A percentile compares a stretch with the other conserved stretches of the same genome.
Evolutionary conservation across 2,113 vertebrate genomes (phyloP).

Genomic region (Pelvicachromis taeniatus): DNA sequence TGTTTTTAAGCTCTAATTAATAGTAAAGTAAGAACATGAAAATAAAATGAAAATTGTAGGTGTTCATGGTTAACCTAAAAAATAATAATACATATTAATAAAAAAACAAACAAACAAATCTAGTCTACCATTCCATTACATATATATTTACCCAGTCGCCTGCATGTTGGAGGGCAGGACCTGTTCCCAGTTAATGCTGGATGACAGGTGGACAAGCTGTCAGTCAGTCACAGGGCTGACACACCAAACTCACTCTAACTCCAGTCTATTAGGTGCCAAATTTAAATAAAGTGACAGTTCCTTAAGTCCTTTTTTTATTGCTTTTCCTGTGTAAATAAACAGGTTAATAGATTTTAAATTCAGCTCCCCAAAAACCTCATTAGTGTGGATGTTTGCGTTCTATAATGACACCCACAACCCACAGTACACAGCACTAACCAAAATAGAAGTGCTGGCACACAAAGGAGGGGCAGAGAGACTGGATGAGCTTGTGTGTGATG

Average conservation of each 20-base stretch:
- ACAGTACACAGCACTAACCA: slow-evolving; percentile 20
- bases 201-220: not conserved
- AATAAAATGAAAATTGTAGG: not conserved
- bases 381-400: slow-evolving; percentile 17
- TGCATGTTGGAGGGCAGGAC: not conserved
- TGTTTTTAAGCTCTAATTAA: not conserved
- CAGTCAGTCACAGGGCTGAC: not conserved
- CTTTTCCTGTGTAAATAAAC: slow-evolving; percentile 16
- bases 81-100: not conserved
- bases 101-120: not conserved
- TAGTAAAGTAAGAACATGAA: not conserved
- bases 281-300: slow-evolving; percentile 3
- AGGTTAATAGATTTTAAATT: slow-evolving; percentile 29
- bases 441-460: slow-evolving; percentile 38
- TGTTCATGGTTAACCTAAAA: not conserved
- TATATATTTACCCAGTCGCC: not conserved
- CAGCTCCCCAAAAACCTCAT: slow-evolving; percentile 22
- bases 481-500: slow-evolving; percentile 21
- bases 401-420: slow-evolving; percentile 17
- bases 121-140: not conserved
- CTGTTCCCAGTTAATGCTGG: not conserved
- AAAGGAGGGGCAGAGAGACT: slow-evolving; percentile 5
- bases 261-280: not conserved
- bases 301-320: not conserved
- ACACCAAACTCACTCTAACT: not conserved